These are phyloP conservation scores for Lerista edwardsae DNA, from an alignment of 2,797 vertebrate species.

Conservation along the genomic window DNA sequence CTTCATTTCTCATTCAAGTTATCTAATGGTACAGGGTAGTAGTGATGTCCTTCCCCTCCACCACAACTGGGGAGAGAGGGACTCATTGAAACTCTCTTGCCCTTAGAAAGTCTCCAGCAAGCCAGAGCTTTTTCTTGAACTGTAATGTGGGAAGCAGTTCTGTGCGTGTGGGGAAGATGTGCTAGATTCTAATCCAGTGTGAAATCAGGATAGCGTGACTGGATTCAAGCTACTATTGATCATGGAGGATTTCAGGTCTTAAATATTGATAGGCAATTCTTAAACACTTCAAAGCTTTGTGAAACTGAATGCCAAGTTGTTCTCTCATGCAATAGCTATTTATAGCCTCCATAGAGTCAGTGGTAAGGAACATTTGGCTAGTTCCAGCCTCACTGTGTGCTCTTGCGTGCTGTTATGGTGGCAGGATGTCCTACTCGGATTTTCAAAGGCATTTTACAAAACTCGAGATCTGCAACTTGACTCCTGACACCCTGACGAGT, in stretches of 20 bases:
- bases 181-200: background rate
- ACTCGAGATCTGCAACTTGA: constrained; percentile 89
- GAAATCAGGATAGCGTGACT: background rate
- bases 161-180: too few relatives aligned
- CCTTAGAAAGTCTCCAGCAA: too few relatives aligned
- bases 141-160: background rate
- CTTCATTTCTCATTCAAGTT: too few relatives aligned
- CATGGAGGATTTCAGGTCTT: background rate
- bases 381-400: background rate
- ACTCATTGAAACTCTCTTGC: too few relatives aligned
- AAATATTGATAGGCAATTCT: constrained; percentile 21
- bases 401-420: background rate
- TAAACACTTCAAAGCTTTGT: constrained; percentile 40
- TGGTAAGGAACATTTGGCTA: rapidly evolving
- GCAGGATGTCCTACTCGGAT: constrained; percentile 89
- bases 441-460: constrained; percentile 86
- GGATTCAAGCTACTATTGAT: constrained; percentile 11
- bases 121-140: background rate
- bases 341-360: background rate
- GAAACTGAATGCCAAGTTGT: background rate
- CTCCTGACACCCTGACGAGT: constrained; percentile 82
- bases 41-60: too few relatives aligned
- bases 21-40: too few relatives aligned
- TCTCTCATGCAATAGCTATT: background rate
- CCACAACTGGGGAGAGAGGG: too few relatives aligned